Evolutionary conservation across 2,888 invertebrate genomes (phyloP).

Genomic region (Crematogaster levior): DNA sequence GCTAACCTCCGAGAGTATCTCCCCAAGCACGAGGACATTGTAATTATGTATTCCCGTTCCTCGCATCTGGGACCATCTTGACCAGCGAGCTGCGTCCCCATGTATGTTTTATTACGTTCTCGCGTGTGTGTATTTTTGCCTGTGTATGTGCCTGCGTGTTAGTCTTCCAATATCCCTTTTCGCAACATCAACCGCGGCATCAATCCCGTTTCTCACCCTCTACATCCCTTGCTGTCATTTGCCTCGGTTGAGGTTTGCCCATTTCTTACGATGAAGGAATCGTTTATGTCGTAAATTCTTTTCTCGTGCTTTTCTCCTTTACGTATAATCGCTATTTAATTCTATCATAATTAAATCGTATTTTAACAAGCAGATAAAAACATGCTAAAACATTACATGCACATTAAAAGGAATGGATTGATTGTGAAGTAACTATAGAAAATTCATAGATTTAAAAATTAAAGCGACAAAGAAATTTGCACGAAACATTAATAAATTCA

Average conservation of each 20-base stretch:
- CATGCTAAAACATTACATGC: not conserved
- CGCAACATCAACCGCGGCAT: constrained; percentile 41
- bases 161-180: constrained; percentile 62
- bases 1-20: constrained; percentile 76
- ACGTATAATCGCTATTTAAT: not conserved
- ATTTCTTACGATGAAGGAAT: not conserved
- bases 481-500: not conserved
- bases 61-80: constrained; percentile 79
- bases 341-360: not conserved
- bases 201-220: constrained; percentile 52
- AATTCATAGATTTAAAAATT: not conserved
- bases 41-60: constrained; percentile 82
- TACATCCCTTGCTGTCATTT: constrained; percentile 50
- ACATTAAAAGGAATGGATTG: not conserved
- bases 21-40: constrained; percentile 79
- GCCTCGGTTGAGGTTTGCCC: not conserved
- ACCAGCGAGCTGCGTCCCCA: constrained; percentile 59
- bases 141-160: constrained; percentile 51
- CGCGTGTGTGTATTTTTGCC: constrained; percentile 50
- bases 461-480: not conserved
- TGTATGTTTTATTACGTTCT: constrained; percentile 37
- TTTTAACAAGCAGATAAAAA: not conserved
- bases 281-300: not conserved
- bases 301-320: not conserved
- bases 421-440: no score